phyloP scores from a whole-genome alignment of 2,797 vertebrate genomes.

The Crypturellus tataupa region DNA sequence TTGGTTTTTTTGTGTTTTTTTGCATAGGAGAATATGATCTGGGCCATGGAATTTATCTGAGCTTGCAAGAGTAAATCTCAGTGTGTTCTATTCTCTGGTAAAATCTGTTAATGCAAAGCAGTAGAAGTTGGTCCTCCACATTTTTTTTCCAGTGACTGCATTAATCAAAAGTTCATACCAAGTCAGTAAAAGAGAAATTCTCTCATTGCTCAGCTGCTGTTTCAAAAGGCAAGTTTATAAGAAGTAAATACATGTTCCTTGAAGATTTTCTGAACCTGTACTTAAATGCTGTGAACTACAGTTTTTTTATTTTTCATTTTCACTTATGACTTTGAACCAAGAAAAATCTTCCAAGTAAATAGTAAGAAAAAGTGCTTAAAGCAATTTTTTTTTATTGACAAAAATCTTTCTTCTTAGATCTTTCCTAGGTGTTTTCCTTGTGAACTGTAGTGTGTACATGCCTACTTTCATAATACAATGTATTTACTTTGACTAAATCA shows the following conservation, averaged over 20 bases:
- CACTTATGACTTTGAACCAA: neutral
- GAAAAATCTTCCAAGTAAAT: constrained; percentile 12
- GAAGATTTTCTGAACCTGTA: neutral
- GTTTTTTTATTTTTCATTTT: neutral
- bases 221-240: constrained; percentile 4
- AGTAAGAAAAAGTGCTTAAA: neutral
- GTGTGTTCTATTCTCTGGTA: neutral
- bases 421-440: neutral
- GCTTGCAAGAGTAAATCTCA: neutral
- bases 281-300: neutral
- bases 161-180: neutral
- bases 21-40: neutral
- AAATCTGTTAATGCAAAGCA: neutral
- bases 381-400: neutral
- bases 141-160: neutral
- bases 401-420: neutral
- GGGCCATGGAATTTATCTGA: neutral
- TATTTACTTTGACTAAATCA: constrained; percentile 39
- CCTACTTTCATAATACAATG: neutral
- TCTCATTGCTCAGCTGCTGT: neutral
- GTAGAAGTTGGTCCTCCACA: neutral
- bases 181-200: neutral
- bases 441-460: neutral
- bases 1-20: neutral
- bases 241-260: neutral